A percentile compares a stretch with the other conserved stretches of the same genome.
Evolutionary conservation across 2,797 vertebrate species (phyloP).

Genomic region (Ptychobarbus kaznakovi): DNA sequence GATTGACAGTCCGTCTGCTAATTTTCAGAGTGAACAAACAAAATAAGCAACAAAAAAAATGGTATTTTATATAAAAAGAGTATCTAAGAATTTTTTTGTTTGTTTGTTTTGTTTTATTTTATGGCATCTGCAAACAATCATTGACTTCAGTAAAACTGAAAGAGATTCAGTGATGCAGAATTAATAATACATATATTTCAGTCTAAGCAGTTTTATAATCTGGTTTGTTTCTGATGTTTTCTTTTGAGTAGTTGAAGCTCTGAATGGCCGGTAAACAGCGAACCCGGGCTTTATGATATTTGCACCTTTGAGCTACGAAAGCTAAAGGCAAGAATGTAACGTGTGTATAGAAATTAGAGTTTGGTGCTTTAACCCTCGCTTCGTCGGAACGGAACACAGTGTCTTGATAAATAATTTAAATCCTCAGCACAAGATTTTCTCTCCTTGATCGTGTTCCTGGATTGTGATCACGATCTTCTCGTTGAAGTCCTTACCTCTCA

Average conservation of each 20-base stretch:
- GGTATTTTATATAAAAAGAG: not conserved
- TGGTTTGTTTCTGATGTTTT: not conserved
- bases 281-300: not conserved
- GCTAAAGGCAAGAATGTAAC: not conserved
- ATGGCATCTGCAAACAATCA: not conserved
- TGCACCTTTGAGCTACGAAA: not conserved
- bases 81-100: not conserved
- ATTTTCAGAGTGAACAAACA: not conserved
- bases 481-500: constrained; percentile 74
- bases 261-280: not conserved
- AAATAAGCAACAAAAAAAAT: too few species aligned
- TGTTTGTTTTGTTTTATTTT: not conserved
- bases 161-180: not conserved
- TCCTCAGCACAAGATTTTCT: constrained; percentile 71
- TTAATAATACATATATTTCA: not conserved
- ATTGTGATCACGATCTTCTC: constrained; percentile 81
- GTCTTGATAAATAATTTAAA: constrained; percentile 78
- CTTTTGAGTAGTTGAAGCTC: too few species aligned
- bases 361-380: not conserved
- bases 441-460: constrained; percentile 73
- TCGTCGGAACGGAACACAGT: not conserved
- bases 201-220: not conserved
- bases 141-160: not conserved
- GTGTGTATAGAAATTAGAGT: not conserved
- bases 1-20: not conserved